A percentile compares a stretch with the other conserved stretches of the same genome.
Conservation (phyloP, 2,113 vertebrate genomes). For the Ifrita kowaldi region DNA sequence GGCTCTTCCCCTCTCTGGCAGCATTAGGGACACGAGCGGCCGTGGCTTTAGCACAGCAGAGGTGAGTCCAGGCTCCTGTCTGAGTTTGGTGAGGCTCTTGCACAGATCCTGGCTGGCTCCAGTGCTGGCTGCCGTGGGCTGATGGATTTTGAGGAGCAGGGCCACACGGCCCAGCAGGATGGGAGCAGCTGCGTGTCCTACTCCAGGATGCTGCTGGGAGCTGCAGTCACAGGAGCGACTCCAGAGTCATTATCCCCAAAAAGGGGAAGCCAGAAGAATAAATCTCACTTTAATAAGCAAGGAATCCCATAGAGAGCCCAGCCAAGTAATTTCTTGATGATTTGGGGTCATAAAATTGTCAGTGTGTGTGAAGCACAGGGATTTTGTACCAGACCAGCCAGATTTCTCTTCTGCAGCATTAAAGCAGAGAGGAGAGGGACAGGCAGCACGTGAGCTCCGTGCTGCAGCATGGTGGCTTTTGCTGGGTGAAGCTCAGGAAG, state of each 20-base stretch:
- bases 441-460: background rate
- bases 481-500: background rate
- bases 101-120: background rate
- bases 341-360: constrained; percentile 26
- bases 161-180: background rate
- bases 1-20: background rate
- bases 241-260: background rate
- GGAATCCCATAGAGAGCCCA: background rate
- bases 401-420: background rate
- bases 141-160: background rate
- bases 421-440: background rate
- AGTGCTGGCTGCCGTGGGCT: rapidly evolving
- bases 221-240: background rate
- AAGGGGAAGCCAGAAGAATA: background rate
- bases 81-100: background rate
- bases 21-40: background rate
- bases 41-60: background rate
- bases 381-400: background rate
- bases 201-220: background rate
- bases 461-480: background rate
- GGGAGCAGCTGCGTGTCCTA: background rate
- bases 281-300: background rate
- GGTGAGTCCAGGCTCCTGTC: background rate
- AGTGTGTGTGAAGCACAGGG: background rate
- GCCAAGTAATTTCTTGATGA: constrained; percentile 2